Evolutionary conservation across 2,888 invertebrate species (phyloP).

Genomic region (Lepeophtheirus nordmannii): DNA sequence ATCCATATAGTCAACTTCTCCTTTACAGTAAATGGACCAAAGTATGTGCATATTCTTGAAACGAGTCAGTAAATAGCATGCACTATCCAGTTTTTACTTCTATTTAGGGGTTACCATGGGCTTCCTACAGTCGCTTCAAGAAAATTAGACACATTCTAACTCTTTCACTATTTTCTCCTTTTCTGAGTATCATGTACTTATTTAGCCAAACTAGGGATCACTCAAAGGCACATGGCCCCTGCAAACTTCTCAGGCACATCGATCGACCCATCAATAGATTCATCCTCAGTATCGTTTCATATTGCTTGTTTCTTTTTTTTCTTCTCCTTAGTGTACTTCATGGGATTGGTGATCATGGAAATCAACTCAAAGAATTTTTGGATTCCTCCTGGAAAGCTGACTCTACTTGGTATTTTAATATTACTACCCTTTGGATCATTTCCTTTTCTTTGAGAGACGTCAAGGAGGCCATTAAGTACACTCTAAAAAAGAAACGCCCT

Average conservation of each 20-base stretch:
- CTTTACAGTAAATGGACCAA: constrained; percentile 22
- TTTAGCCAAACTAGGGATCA: constrained; percentile 14
- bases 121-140: not conserved
- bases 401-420: constrained; percentile 14
- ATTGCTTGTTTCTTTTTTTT: constrained; percentile 13
- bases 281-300: constrained; percentile 10
- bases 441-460: constrained; percentile 1
- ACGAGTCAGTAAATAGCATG: not conserved
- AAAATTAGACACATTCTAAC: not conserved
- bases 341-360: constrained; percentile 12
- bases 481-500: not conserved
- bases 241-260: not conserved
- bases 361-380: not conserved
- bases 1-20: constrained; percentile 55
- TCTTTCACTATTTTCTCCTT: not conserved
- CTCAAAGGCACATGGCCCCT: not conserved
- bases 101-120: not conserved
- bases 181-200: constrained; percentile 12
- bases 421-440: constrained; percentile 5
- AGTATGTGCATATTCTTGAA: no score
- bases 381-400: not conserved
- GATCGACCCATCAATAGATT: constrained; percentile 13
- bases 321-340: not conserved
- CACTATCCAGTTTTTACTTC: not conserved
- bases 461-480: not conserved